Evolutionary conservation across 1,140 invertebrate genomes (phyloP).

Genomic region (Stenopsyche tienmushanensis): DNA sequence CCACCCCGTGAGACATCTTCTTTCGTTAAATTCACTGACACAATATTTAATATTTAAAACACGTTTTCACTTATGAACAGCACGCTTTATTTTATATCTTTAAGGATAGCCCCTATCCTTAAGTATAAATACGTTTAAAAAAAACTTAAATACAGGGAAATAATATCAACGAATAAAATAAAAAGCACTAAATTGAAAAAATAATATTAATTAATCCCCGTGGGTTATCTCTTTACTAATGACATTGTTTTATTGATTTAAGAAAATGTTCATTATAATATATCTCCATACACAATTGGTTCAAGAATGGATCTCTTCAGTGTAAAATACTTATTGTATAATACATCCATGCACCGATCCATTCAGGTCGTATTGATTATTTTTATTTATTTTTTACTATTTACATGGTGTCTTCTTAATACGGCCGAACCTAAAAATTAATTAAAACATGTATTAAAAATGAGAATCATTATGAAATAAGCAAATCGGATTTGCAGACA

Average conservation of each 20-base stretch:
- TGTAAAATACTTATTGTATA: neutral
- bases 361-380: conserved; percentile 10
- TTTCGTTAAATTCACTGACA: conserved; percentile 11
- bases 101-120: neutral
- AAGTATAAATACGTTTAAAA: neutral
- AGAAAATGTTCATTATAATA: neutral
- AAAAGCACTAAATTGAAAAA: conserved; percentile 3
- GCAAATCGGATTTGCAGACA: neutral
- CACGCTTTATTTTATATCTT: neutral
- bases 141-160: conserved; percentile 7
- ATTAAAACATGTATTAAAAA: neutral
- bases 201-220: conserved; percentile 21
- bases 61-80: neutral
- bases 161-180: neutral
- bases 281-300: neutral
- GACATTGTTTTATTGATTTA: conserved; percentile 12
- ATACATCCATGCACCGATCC: neutral
- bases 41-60: neutral
- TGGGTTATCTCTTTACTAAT: conserved; percentile 34
- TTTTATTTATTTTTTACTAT: neutral
- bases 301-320: neutral
- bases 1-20: conserved; percentile 51
- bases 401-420: neutral
- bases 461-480: neutral
- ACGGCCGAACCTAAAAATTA: neutral